Evolutionary conservation across 1,140 invertebrate species (phyloP), one percentile per base, ranked within the genome.

Genomic region (Hypothenemus hampei): DNA sequence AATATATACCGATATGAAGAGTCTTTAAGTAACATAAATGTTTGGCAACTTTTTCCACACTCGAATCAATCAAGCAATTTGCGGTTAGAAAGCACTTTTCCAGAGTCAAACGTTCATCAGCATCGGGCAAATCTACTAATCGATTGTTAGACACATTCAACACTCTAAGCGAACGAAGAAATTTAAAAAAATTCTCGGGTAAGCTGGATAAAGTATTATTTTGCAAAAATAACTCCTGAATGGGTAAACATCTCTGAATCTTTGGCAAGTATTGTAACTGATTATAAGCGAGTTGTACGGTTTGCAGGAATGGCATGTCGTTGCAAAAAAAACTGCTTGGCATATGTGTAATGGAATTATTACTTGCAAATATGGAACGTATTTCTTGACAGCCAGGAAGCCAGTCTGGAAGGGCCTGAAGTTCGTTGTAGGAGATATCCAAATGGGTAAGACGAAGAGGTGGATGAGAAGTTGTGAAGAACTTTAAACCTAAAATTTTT

Each of bases 121-220:
- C 74, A 31, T 79, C 78, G 3, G 85, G 84, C 61, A 88, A 69
- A 45, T 84, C 78, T 47, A 78, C 79, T 10, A 89, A 62, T 57
- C 83, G 78, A 69, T 91, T 91, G 66, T 89, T 89, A 1, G 86
- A 84, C 4, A 88, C 75, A 71, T 91, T 91, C 40, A 91, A 64
- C 1, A 86, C 77, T 60, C 79, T 81, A 53, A 91, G 67, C 57
- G 84, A 83, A 58, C 81, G 77, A 21, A 86, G 82, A 21, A 83
- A 81, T 7, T 77, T 75, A 66, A 91, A 89, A 65, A 91, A 87
- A 61, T 83, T 87, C 31, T 81, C 80, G 7, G 86, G 86, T 46
- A 91, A 69, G 8, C 75, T 73, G 46, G 84, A 81, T 53, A 91
- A 73, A 51, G 81, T 82, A 68, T 91, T 91, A 66, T 85, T 85